Percentiles rank a stretch among this genome's conserved stretches.
These are phyloP conservation scores for Onychostruthus taczanowskii DNA, from an alignment of 2,113 vertebrate genomes.

Conservation along the genomic window DNA sequence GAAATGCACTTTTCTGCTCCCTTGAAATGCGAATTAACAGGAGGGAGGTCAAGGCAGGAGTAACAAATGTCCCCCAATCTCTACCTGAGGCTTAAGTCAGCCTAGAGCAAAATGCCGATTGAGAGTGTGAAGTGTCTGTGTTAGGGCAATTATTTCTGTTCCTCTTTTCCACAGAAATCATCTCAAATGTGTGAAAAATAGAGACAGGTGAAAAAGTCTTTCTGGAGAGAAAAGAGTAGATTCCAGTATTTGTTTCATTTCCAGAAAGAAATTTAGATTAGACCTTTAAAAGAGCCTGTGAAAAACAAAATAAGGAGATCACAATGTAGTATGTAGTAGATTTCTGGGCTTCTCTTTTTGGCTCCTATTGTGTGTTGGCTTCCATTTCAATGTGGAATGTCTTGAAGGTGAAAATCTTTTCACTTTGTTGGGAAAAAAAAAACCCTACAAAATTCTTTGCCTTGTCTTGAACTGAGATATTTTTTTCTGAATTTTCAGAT, in stretches of 20 bases:
- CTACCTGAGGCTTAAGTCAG: not conserved
- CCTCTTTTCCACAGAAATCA: not conserved
- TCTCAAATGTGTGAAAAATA: not conserved
- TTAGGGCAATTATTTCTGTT: not conserved
- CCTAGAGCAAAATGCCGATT: not conserved
- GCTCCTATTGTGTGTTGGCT: slow-evolving; percentile 24
- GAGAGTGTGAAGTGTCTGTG: not conserved
- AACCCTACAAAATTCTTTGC: not conserved
- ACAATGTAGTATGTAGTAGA: not conserved
- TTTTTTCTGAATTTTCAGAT: not conserved
- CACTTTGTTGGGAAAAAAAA: not conserved
- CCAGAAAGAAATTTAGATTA: not conserved
- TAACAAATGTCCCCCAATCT: not conserved
- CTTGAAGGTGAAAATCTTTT: not conserved
- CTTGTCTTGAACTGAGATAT: not conserved
- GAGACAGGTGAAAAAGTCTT: not conserved
- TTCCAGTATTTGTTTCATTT: not conserved
- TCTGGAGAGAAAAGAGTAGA: fast-evolving
- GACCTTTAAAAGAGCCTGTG: not conserved
- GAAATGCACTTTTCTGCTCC: slow-evolving; percentile 1
- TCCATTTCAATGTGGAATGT: not conserved
- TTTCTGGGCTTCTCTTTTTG: not conserved
- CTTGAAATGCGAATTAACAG: not conserved
- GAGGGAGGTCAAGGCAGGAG: not conserved
- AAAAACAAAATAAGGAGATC: not conserved